Conservation (phyloP, 2,888 invertebrate genomes). For the Ormyrus nitidulus region DNA sequence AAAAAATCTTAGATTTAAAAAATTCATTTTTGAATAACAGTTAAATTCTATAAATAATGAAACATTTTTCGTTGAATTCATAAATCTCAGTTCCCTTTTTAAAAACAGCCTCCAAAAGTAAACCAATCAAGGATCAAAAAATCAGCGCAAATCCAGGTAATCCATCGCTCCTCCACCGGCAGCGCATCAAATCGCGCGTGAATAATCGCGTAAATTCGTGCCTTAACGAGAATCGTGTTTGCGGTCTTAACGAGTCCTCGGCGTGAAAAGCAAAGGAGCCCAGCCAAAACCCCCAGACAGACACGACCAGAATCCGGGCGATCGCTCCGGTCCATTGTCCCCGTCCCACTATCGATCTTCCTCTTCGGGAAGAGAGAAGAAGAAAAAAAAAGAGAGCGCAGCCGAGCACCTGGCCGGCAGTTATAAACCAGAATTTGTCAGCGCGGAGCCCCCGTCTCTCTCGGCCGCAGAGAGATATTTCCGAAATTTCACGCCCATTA, state of each 20-base stretch:
- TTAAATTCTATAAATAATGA: too few relatives aligned
- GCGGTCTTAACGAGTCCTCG: slow-evolving; percentile 9
- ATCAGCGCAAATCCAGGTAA: slow-evolving; percentile 3
- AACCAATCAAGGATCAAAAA: slow-evolving; percentile 1
- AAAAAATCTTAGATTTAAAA: too few relatives aligned
- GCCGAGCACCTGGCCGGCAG: slow-evolving; percentile 63
- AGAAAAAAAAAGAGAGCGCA: background rate
- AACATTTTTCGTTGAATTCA: too few relatives aligned
- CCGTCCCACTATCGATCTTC: slow-evolving; percentile 14
- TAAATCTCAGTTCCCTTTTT: too few relatives aligned
- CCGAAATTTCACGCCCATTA: slow-evolving; percentile 74
- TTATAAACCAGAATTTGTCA: slow-evolving; percentile 72
- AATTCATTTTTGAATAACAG: too few relatives aligned
- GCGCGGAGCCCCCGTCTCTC: slow-evolving; percentile 60
- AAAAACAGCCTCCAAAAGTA: background rate
- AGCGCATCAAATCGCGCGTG: too few relatives aligned
- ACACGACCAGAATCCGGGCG: background rate
- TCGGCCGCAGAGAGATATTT: slow-evolving; percentile 61
- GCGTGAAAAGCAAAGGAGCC: background rate
- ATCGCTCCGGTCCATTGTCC: background rate
- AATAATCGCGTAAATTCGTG: background rate
- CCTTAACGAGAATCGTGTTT: slow-evolving; percentile 40
- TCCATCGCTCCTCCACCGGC: background rate
- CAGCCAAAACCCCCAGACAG: background rate
- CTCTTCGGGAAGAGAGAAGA: background rate